A percentile compares a stretch with the other conserved stretches of the same genome.
These are phyloP conservation scores for Alauda arvensis DNA, from an alignment of 2,797 vertebrate genomes.

Conservation along the genomic window DNA sequence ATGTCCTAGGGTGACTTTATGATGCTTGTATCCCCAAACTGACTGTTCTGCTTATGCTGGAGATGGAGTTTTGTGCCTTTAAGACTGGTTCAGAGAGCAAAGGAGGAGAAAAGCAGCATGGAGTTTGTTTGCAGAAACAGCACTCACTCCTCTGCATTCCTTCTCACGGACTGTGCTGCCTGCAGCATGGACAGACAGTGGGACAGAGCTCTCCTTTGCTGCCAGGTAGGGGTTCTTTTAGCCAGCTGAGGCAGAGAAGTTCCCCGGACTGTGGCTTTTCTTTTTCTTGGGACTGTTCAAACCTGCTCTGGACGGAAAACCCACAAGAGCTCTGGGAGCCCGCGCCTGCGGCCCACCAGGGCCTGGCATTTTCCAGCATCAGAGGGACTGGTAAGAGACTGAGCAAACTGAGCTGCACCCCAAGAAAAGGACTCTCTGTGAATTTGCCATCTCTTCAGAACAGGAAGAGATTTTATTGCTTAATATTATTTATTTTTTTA, in stretches of 20 bases:
- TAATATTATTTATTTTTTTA: background rate
- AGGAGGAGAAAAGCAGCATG: background rate
- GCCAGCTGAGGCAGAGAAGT: background rate
- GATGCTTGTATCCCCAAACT: too few relatives aligned
- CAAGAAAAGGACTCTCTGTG: background rate
- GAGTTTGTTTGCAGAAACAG: background rate
- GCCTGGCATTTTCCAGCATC: background rate
- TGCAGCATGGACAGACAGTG: background rate
- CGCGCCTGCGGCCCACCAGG: too few relatives aligned
- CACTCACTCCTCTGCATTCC: background rate
- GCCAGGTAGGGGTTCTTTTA: background rate
- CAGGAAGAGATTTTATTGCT: background rate
- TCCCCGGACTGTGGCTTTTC: background rate
- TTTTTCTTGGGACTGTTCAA: background rate
- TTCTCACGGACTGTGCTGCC: too few relatives aligned
- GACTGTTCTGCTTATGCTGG: too few relatives aligned
- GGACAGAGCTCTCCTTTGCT: background rate
- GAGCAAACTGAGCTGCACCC: background rate
- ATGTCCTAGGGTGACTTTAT: too few relatives aligned
- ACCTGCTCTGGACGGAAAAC: too few relatives aligned
- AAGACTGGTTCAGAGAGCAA: too few relatives aligned
- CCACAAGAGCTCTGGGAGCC: too few relatives aligned
- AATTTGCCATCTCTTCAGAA: background rate
- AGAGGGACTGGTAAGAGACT: background rate
- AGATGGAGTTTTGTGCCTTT: too few relatives aligned